Evolutionary conservation across 1,140 invertebrate genomes (phyloP), one percentile per base, ranked within the genome.

Genomic region (Trigoniulus corallinus): DNA sequence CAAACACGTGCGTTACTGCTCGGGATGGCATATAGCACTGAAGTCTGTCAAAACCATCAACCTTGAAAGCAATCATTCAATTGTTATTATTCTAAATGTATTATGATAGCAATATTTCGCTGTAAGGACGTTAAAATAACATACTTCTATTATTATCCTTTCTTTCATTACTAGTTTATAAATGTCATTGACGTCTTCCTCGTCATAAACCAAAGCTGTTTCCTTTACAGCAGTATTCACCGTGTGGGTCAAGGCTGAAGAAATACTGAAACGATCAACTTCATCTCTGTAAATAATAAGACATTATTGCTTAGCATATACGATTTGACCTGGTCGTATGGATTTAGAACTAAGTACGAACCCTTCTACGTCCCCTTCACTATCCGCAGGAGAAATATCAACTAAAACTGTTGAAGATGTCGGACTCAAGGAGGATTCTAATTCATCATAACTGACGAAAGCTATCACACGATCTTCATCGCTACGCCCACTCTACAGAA

Each of bases 1-100:
- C 71, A 53, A 84, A 71, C n/a, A 85, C 62, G 62, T 78, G 80
- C 24, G 75, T 73, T 48, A 74, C 75, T n/a, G 77, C 74, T 54
- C 74, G 71, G 63, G 76, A 77, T 18, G 82, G 81, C 54, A 79
- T 78, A n/a, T 81, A 71, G 1, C 82, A 76, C 54, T 77, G 71
- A 1, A 82, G 64, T 42, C 77, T 72, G 25, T 82, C 75, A 62
- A 84, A 82, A 13, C 64, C 62, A 52, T 64, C 62, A 22, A 61
- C 77, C 80, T 72, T 60, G 49, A 59, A 53, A 47, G 24, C 15
- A 51, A 53, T 34, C 29, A 34, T 15, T 34, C 15, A 44, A 44
- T 44, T 44, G 42, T 21, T 53, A 23, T 13, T 18, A 54, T 39
- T 53, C n/a, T 37, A 40, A 46, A 34, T 7, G 7, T 39, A 47